Percentiles rank a stretch among this genome's conserved stretches.
Evolutionary conservation across 2,888 invertebrate species (phyloP).

Genomic region (Chaitophorus viminalis): DNA sequence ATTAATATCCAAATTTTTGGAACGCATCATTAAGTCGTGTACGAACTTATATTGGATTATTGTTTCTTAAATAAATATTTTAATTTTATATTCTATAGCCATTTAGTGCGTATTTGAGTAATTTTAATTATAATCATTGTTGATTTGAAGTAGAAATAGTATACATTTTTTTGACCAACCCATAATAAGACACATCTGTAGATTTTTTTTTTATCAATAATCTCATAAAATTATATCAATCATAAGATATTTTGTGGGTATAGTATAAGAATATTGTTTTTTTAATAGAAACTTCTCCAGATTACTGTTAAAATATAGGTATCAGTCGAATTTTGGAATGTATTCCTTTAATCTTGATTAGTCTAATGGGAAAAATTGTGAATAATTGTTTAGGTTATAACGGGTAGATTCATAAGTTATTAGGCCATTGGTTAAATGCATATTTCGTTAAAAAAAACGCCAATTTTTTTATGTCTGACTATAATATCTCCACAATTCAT

Average conservation of each 20-base stretch:
- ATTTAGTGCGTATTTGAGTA: too few relatives aligned
- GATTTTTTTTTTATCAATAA: slow-evolving; percentile 6
- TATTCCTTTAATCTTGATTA: neutral
- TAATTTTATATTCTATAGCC: too few relatives aligned
- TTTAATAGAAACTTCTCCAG: neutral
- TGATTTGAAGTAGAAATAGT: too few relatives aligned
- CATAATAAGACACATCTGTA: neutral
- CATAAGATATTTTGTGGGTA: too few relatives aligned
- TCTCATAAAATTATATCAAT: too few relatives aligned
- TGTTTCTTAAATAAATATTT: neutral
- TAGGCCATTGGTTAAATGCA: slow-evolving; percentile 26
- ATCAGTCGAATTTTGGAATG: neutral
- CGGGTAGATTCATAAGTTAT: neutral
- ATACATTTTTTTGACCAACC: neutral
- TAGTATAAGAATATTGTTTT: too few relatives aligned
- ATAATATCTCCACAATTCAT: slow-evolving; percentile 52
- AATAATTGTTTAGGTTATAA: neutral
- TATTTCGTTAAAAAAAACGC: slow-evolving; percentile 35
- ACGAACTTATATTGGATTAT: neutral
- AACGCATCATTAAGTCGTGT: neutral
- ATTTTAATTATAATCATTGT: too few relatives aligned
- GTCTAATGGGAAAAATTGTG: neutral
- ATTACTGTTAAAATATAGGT: neutral
- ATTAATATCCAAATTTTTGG: neutral
- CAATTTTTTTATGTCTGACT: slow-evolving; percentile 35